Base-by-base conservation (phyloP, 2,888 invertebrate genomes). In the Fabriciana adippe region DNA sequence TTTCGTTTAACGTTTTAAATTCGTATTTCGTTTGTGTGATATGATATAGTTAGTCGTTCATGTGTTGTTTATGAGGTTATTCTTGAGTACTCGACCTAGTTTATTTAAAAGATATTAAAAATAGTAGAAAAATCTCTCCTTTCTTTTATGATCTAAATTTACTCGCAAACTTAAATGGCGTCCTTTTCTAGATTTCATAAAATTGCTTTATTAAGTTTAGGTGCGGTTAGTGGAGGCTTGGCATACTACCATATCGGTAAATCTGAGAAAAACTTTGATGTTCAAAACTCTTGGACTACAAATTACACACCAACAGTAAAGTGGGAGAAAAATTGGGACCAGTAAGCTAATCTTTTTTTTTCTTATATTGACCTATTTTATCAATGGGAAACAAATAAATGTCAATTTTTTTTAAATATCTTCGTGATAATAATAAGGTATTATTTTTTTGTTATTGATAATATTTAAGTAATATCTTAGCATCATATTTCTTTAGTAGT, bases 241-340 rank as follows among this genome's bases (percentile, higher is more conserved):
- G 91, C 95, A 1, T 95, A 94, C 83, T 95, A 95, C 79, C 93
- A 94, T 64, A 88, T 90, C 70, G 90, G 88, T 72, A 87, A 85
- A 79, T 78, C 89, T 75, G 83, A 87, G 55, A 89, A 87, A 63
- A 92, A 93, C 73, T 88, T 87, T 60, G 84, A 81, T 57, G 95
- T 94, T 0, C 85, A 93, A 53, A 94, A 94, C 76, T 95, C 96
- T 0, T 96, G 96, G 96, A 96, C 96, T 0, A 95, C 95, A 6
- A 94, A 94, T 85, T 94, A 92, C 74, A 89, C 89, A 0, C 95
- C 96, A 0, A 93, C 94, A 66, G 92, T 95, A 0, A 94, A 95
- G 80, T 98, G 98, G 98, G 96, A 98, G 77, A 92, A 90, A 64
- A 97, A 98, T 88, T 98, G 98, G 98, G 98, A 98, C 85, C 95